Base-by-base conservation (phyloP, 1,140 invertebrate genomes). In the Drosophila arawakana region DNA sequence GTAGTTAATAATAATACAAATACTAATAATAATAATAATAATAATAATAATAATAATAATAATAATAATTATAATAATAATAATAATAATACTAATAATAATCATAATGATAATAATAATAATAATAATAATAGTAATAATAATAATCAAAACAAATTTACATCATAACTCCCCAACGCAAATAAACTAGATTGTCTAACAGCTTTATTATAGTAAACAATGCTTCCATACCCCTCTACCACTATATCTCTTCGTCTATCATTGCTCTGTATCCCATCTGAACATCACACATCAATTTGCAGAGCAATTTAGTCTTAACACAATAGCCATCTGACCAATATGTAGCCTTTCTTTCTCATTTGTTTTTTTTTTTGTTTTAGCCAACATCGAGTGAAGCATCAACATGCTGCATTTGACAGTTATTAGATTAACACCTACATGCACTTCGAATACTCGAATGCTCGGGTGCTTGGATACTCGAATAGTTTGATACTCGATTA, bases 341-440 rank as follows among this genome's bases (percentile, higher is more conserved):
- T 61, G 62, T 67, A 55, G 58, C 62, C 47, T 46, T 65, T 15
- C 34, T 54, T 15, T 39, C 8, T 5, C 6, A 30, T 30, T 4
- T 25, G 4, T 25, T 25, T 30, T 30, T 30, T 30, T 30, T 3
- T 30, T 3, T 30, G 25, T 30, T 30, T 30, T 30, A 30, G 25
- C 58, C 54, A 39, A 30, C 46, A 43, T 11, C 25, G 4, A 54
- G 55, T 62, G 59, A 75, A 83, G 78, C 76, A 78, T 60, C 73
- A 70, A 62, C 83, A 73, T 78, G 66, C 84, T 88, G 83, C 77
- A 88, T 78, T 80, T 88, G 83, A 88, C 84, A 88, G 83, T 88
- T 88, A 88, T 88, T 88, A 88, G 83, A 88, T 88, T 88, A 88
- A 88, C 83, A 88, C 84, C 84, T 83, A 89, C 78, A 59, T 46